Evolutionary conservation across 2,888 invertebrate species (phyloP).

Genomic region (Cynaeus angustus): DNA sequence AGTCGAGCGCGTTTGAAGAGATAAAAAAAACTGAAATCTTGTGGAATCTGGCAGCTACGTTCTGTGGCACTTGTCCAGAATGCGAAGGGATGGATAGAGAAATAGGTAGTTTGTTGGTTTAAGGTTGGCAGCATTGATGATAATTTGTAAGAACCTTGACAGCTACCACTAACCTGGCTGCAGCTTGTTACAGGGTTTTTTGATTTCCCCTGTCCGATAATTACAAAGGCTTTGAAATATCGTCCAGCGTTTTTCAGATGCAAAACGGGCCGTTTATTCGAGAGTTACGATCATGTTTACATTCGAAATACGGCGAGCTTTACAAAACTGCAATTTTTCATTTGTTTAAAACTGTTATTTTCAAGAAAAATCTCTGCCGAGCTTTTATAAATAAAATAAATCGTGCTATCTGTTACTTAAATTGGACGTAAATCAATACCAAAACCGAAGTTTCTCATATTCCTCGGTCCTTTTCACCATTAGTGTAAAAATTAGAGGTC

Average conservation of each 20-base stretch:
- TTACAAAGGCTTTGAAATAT: no score
- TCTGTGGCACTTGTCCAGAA: no score
- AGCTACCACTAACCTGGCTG: no score
- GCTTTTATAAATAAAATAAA: slow-evolving; percentile 56
- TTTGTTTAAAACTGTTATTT: slow-evolving; percentile 49
- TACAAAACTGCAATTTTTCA: slow-evolving; percentile 50
- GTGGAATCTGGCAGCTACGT: no score
- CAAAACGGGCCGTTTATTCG: slow-evolving; percentile 29
- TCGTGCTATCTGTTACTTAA: slow-evolving; percentile 56
- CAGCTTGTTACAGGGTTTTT: neutral
- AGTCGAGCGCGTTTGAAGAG: no score
- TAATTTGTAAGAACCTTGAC: no score
- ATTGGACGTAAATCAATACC: slow-evolving; percentile 57
- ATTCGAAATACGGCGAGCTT: slow-evolving; percentile 33
- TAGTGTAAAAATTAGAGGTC: neutral
- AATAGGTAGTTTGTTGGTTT: no score
- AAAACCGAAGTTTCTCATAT: slow-evolving; percentile 55
- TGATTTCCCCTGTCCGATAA: no score
- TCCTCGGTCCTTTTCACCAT: slow-evolving; percentile 35
- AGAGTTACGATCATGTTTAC: slow-evolving; percentile 36
- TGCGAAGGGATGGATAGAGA: no score
- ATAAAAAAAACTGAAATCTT: no score
- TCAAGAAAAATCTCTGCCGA: slow-evolving; percentile 52
- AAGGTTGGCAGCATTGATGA: no score
- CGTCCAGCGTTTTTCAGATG: neutral